Evolutionary conservation across 2,888 invertebrate species (phyloP).

Genomic region (Apamea epomidion): DNA sequence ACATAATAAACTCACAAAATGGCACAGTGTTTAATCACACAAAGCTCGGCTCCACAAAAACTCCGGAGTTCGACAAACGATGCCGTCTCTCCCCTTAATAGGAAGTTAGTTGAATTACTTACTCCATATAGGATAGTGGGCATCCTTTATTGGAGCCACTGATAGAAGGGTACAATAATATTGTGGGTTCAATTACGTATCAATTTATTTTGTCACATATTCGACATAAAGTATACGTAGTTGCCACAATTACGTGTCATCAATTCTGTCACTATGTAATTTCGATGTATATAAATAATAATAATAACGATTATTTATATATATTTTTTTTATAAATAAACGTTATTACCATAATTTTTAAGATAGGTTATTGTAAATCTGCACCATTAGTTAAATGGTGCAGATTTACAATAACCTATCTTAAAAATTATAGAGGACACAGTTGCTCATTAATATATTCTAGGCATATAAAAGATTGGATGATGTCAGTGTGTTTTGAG

Average conservation of each 20-base stretch:
- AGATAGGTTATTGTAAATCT: no score
- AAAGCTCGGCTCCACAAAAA: slow-evolving; percentile 59
- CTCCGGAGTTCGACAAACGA: slow-evolving; percentile 61
- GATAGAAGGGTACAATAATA: slow-evolving; percentile 50
- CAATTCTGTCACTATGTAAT: neutral
- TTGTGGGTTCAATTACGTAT: slow-evolving; percentile 44
- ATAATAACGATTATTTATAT: no score
- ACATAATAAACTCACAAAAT: neutral
- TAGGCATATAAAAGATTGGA: neutral
- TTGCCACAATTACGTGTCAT: neutral
- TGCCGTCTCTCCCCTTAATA: slow-evolving; percentile 65
- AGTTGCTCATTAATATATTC: no score
- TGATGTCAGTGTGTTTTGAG: neutral
- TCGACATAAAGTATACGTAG: neutral
- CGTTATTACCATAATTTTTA: no score
- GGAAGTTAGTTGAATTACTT: slow-evolving; percentile 69
- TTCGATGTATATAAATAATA: neutral
- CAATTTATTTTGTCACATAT: slow-evolving; percentile 48
- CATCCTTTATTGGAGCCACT: slow-evolving; percentile 34
- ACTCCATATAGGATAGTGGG: slow-evolving; percentile 58
- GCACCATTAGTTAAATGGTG: no score
- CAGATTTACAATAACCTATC: no score
- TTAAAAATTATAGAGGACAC: no score
- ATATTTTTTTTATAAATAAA: no score
- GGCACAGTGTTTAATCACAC: slow-evolving; percentile 44